phyloP scores from a whole-genome alignment of 2,888 invertebrate genomes.

The Chromoteleia sp. region DNA sequence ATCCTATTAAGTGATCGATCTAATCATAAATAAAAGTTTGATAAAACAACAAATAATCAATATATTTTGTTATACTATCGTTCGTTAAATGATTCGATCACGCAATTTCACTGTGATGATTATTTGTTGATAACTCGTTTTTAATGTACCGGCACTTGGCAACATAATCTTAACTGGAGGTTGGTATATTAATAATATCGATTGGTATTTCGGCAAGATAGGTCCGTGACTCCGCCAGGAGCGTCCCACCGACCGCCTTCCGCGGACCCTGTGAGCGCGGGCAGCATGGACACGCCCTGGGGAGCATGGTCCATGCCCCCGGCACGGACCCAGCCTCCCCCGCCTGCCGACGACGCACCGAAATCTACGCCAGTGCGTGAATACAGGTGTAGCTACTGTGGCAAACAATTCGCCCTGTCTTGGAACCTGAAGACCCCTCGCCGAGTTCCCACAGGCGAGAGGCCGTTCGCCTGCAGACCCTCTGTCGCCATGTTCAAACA shows the following conservation, averaged over 20 bases:
- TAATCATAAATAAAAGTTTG: conserved; percentile 10
- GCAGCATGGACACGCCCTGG: conserved; percentile 81
- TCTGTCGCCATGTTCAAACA: conserved; percentile 97
- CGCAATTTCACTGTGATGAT: not conserved
- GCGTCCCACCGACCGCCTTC: conserved; percentile 82
- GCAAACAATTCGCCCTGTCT: conserved; percentile 96
- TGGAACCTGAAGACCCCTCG: conserved; percentile 96
- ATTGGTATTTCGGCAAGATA: conserved; percentile 78
- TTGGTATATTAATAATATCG: not conserved
- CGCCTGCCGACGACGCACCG: conserved; percentile 86
- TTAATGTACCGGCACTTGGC: not conserved
- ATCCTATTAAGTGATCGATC: not conserved
- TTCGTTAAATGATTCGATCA: conserved; percentile 10
- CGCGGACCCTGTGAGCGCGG: conserved; percentile 81
- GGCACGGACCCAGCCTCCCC: conserved; percentile 86
- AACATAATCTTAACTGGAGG: not conserved
- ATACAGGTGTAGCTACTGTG: conserved; percentile 95
- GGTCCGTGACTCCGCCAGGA: conserved; percentile 82
- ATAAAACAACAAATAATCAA: conserved; percentile 12
- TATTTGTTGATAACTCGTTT: conserved; percentile 11
- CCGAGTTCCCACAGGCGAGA: conserved; percentile 94
- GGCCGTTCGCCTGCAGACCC: conserved; percentile 94
- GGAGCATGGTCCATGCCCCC: conserved; percentile 84
- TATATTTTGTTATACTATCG: not conserved
- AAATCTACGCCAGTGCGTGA: conserved; percentile 89